These are phyloP conservation scores for Mus musculus DNA, from an alignment of 2,113 vertebrate genomes.

Conservation along the genomic window GRCm39 chr1:100226001-100226500, in stretches of 20 bases:
- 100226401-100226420: not conserved
- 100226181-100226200: not conserved
- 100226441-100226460: not conserved
- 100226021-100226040: slow-evolving; percentile 20
- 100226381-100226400: not conserved
- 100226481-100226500: not conserved
- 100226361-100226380: not conserved
- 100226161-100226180: not conserved
- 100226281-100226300: not conserved
- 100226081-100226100: not conserved
- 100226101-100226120: not conserved
- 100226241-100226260: not conserved
- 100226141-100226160: not conserved
- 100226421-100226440: not conserved
- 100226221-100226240: not conserved
- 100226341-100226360: not conserved
- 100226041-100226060: not conserved
- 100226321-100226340: not conserved
- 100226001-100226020: not conserved
- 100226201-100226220: not conserved
- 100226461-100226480: not conserved
- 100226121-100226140: not conserved
- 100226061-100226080: not conserved
- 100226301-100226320: not conserved
- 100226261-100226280: not conserved